Evolutionary conservation across 2,113 vertebrate species (phyloP).

Genomic region (Dryoscopus gambensis): DNA sequence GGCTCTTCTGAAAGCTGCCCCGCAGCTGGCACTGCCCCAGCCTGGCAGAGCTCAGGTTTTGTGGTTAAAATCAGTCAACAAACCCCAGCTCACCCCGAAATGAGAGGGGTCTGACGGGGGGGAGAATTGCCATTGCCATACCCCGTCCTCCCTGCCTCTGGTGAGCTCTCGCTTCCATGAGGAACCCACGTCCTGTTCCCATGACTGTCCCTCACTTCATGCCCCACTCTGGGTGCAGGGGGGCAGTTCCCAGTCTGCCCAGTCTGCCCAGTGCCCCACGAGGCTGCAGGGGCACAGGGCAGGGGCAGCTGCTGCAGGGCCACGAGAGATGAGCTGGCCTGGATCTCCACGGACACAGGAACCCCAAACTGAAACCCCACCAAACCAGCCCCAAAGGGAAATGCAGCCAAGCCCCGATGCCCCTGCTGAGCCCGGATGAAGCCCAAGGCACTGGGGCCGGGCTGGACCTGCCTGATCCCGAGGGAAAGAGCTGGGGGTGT

Average conservation of each 20-base stretch:
- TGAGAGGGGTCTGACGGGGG: rapidly evolving
- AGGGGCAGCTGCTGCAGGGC: not conserved
- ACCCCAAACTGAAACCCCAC: too few species aligned
- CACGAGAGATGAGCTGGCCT: not conserved
- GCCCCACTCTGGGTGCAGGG: not conserved
- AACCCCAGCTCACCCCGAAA: not conserved
- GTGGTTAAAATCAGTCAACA: too few species aligned
- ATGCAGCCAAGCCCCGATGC: rapidly evolving
- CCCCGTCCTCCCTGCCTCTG: not conserved
- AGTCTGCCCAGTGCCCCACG: not conserved
- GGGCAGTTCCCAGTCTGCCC: not conserved
- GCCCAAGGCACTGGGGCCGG: not conserved
- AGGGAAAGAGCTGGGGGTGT: rapidly evolving
- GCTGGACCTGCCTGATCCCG: not conserved
- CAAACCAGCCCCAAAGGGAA: not conserved
- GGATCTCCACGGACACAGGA: not conserved
- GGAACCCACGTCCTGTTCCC: rapidly evolving
- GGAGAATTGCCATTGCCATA: rapidly evolving
- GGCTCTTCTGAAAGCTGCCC: not conserved
- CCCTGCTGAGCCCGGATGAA: rapidly evolving
- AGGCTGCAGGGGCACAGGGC: not conserved
- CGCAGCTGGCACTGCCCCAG: rapidly evolving
- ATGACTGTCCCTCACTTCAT: rapidly evolving
- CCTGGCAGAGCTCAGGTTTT: not conserved
- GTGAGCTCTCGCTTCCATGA: rapidly evolving